phyloP scores from a whole-genome alignment of 2,888 invertebrate species.

The Leucophora obtusa region DNA sequence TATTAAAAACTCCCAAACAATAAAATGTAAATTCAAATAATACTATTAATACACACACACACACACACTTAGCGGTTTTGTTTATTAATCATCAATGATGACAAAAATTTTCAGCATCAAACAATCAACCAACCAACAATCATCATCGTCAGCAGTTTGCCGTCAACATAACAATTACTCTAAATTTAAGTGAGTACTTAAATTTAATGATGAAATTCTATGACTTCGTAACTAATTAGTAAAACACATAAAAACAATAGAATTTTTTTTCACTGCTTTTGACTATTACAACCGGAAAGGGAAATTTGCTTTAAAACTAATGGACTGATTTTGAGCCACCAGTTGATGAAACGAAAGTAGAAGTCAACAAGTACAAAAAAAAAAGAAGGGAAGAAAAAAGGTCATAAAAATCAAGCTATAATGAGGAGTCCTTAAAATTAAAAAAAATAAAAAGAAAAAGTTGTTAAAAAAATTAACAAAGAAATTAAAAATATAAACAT shows the following conservation, averaged over 20 bases:
- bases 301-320: conserved; percentile 29
- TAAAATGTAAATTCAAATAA: conserved; percentile 42
- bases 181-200: conserved; percentile 67
- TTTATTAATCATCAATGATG: conserved; percentile 62
- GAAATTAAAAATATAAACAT: conserved; percentile 68
- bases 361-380: conserved; percentile 60
- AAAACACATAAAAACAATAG: conserved; percentile 71
- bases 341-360: conserved; percentile 47
- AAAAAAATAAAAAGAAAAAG: conserved; percentile 4
- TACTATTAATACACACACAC: conserved; percentile 27
- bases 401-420: conserved; percentile 44
- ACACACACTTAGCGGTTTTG: conserved; percentile 60
- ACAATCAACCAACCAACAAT: conserved; percentile 18
- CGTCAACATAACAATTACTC: conserved; percentile 67
- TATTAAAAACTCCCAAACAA: conserved; percentile 47
- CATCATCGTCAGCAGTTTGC: conserved; percentile 60
- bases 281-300: conserved; percentile 28
- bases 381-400: conserved; percentile 24
- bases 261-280: conserved; percentile 16
- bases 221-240: conserved; percentile 77
- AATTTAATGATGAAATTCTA: conserved; percentile 74
- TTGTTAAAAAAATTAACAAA: conserved; percentile 63
- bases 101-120: conserved; percentile 34
- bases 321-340: conserved; percentile 40
- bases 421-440: conserved; percentile 4